These are phyloP conservation scores for Drosophila melanica DNA, from an alignment of 1,140 invertebrate species.

Conservation along the genomic window DNA sequence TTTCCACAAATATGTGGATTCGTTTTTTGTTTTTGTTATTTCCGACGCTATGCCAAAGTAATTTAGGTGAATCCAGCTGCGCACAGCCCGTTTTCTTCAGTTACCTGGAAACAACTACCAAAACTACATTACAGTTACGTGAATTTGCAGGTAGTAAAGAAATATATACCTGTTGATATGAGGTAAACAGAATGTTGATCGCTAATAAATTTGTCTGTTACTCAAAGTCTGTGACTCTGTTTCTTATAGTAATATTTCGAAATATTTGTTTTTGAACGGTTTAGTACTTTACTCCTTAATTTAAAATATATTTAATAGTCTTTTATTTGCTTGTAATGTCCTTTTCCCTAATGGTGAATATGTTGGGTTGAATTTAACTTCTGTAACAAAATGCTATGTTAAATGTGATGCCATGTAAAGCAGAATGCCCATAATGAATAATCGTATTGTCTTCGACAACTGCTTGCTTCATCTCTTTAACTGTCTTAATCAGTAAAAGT, in stretches of 20 bases:
- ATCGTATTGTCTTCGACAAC: not conserved
- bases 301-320: not conserved
- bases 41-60: no score
- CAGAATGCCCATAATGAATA: not conserved
- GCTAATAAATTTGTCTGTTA: not conserved
- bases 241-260: not conserved
- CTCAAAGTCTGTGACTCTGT: not conserved
- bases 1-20: no score
- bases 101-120: slow-evolving; percentile 18
- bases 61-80: no score
- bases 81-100: not conserved
- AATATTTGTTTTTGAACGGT: not conserved
- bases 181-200: not conserved
- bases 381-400: slow-evolving; percentile 17
- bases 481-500: no score
- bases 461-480: not conserved
- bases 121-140: slow-evolving; percentile 4
- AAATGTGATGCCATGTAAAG: slow-evolving; percentile 12
- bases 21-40: no score
- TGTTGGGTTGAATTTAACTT: not conserved
- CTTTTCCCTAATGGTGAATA: slow-evolving; percentile 6
- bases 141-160: slow-evolving; percentile 9
- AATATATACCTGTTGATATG: slow-evolving; percentile 1
- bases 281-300: not conserved
- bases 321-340: slow-evolving; percentile 5